phyloP scores from a whole-genome alignment of 1,140 invertebrate species.

The Conopomorpha cramerella region DNA sequence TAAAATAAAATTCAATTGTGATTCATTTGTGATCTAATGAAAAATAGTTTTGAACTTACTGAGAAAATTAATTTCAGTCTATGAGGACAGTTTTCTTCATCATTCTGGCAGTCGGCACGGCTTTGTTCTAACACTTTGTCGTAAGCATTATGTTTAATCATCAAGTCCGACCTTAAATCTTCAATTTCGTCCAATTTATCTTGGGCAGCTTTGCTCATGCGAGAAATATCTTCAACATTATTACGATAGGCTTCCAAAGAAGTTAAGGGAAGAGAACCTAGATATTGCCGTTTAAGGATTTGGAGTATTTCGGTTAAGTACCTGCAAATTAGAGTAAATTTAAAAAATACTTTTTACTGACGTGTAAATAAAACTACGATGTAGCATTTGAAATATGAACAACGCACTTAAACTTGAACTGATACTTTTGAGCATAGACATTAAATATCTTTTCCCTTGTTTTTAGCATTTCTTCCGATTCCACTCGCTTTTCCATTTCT shows the following conservation, averaged over 20 bases:
- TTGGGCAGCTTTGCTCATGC: conserved; percentile 23
- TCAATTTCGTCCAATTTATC: conserved; percentile 37
- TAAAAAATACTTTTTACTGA: too few species aligned
- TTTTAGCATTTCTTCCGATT: conserved; percentile 36
- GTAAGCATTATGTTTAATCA: conserved; percentile 35
- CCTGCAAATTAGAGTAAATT: conserved; percentile 17
- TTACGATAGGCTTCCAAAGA: conserved; percentile 39
- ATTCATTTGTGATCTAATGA: conserved; percentile 1
- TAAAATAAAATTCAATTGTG: neutral
- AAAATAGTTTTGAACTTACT: neutral
- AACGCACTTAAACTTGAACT: conserved; percentile 43
- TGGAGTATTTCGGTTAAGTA: conserved; percentile 36
- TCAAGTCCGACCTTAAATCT: conserved; percentile 26
- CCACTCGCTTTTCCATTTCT: conserved; percentile 33
- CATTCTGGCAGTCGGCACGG: conserved; percentile 24
- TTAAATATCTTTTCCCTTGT: conserved; percentile 40
- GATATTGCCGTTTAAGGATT: conserved; percentile 42
- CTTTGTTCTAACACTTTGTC: conserved; percentile 39
- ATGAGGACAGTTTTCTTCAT: conserved; percentile 31
- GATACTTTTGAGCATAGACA: conserved; percentile 26
- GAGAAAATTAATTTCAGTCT: conserved; percentile 21
- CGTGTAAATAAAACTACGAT: conserved; percentile 1
- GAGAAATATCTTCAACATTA: conserved; percentile 22
- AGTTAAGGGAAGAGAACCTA: conserved; percentile 33
- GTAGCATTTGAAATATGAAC: neutral